Base-by-base conservation (phyloP, 2,797 vertebrate genomes). In the Champsocephalus esox region DNA sequence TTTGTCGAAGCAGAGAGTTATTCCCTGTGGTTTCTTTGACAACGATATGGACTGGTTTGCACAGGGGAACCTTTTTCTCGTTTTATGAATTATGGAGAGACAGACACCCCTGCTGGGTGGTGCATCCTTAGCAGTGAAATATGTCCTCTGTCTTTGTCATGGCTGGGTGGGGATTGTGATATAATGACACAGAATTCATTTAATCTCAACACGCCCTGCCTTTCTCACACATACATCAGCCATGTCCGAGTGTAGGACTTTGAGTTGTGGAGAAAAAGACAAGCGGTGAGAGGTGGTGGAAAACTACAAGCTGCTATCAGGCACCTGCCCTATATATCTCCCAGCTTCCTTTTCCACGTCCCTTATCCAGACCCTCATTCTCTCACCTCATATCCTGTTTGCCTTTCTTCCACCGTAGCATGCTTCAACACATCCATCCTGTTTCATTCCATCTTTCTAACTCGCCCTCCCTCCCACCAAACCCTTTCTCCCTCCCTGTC, bases 181-280 rank as follows among this genome's bases (percentile, higher is more conserved):
- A 96, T 96, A 96, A 96, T 95, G 96, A 96, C 96, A 95, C 94
- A 96, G 95, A 96, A 97, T 97, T 96, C 93, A 95, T 96, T 97
- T 97, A 92, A 96, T 96, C 94, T 95, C 92, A 94, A 94, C 92
- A 94, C 94, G 94, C 89, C 90, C 88, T 38, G 82, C 88, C 92
- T 95, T 94, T 94, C 93, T 95, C 94, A 94, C 93, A 96, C 94
- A 96, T 95, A 95, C 94, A 96, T 96, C 96, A 97, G 94, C 92
- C 94, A 89, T 94, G 91, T 96, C 95, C 95, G 96, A 93, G 95
- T 92, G 95, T 94, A 94, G 90, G 95, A 96, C 96, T 96, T 95
- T 95, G 95, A 96, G 65, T 50, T 44, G 54, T 60, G 61, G 52
- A 81, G 96, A 96, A 96, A 94, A 96, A 87, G 84, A 88, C 77